Percentiles rank a stretch among this genome's conserved stretches.
Evolutionary conservation across 2,888 invertebrate species (phyloP).

Genomic region (Apotomis betuletana): DNA sequence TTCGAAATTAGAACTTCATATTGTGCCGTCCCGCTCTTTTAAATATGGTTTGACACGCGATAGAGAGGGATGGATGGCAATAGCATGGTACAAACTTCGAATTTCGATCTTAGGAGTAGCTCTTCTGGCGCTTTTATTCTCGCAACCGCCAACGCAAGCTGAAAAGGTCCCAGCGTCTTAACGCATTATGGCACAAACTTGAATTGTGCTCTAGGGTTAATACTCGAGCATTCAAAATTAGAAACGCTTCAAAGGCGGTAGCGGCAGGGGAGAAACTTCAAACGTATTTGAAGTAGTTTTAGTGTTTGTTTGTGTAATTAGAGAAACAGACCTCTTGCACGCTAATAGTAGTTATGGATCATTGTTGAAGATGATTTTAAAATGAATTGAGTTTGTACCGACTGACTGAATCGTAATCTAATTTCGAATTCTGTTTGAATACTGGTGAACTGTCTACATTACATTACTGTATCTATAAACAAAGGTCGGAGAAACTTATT

Average conservation of each 20-base stretch:
- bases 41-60: no score
- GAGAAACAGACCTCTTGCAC: constrained; percentile 42
- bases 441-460: constrained; percentile 8
- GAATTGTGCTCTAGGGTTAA: constrained; percentile 27
- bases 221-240: constrained; percentile 45
- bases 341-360: constrained; percentile 34
- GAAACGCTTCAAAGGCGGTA: constrained; percentile 45
- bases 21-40: no score
- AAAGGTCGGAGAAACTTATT: background rate
- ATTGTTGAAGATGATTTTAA: constrained; percentile 33
- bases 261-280: constrained; percentile 49
- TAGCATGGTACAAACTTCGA: no score
- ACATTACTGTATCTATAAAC: background rate
- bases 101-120: no score
- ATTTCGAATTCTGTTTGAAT: constrained; percentile 21
- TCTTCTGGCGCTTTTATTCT: constrained; percentile 36
- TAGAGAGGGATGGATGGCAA: no score
- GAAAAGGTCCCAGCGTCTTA: constrained; percentile 41
- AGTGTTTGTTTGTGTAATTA: constrained; percentile 50
- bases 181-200: constrained; percentile 25
- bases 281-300: constrained; percentile 50
- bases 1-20: no score
- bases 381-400: constrained; percentile 30
- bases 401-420: constrained; percentile 13
- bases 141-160: constrained; percentile 33